A percentile compares a stretch with the other conserved stretches of the same genome.
phyloP scores from a whole-genome alignment of 1,140 invertebrate genomes.

The Hesperophylax magnus region DNA sequence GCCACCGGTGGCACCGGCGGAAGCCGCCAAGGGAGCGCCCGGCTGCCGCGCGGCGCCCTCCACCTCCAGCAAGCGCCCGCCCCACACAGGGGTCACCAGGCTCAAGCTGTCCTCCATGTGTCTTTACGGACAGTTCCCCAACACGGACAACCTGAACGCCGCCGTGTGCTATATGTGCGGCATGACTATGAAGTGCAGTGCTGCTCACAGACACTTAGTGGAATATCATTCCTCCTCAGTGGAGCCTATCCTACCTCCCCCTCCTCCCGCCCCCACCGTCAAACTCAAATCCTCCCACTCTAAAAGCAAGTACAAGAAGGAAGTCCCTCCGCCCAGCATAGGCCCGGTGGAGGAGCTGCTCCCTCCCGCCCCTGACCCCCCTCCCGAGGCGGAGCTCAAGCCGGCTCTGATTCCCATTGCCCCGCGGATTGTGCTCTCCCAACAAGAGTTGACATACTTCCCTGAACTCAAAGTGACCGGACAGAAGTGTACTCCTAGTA shows the following conservation, averaged over 20 bases:
- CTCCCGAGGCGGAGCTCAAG: constrained; percentile 58
- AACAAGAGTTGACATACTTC: constrained; percentile 57
- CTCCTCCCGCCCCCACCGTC: constrained; percentile 61
- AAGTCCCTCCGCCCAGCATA: constrained; percentile 59
- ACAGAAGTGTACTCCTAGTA: constrained; percentile 66
- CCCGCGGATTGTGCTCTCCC: constrained; percentile 37
- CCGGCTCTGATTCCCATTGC: constrained; percentile 61
- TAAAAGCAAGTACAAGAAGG: constrained; percentile 66
- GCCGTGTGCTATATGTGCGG: constrained; percentile 78
- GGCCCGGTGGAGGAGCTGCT: constrained; percentile 65
- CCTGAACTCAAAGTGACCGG: constrained; percentile 65
- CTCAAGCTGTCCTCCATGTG: constrained; percentile 68
- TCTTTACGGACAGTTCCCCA: constrained; percentile 76
- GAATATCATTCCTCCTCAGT: constrained; percentile 64
- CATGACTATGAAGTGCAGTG: constrained; percentile 76
- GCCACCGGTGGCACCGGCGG: constrained; percentile 63
- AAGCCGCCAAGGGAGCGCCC: constrained; percentile 62
- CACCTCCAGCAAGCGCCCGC: constrained; percentile 51
- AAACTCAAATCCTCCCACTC: constrained; percentile 58
- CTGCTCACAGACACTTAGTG: constrained; percentile 72
- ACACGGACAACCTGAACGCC: constrained; percentile 75
- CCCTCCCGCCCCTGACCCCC: constrained; percentile 55
- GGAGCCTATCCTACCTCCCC: constrained; percentile 46
- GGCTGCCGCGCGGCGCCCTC: constrained; percentile 63
- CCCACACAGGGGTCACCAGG: constrained; percentile 63